Evolutionary conservation across 2,888 invertebrate genomes (phyloP).

Genomic region (Scaeva pyrastri): DNA sequence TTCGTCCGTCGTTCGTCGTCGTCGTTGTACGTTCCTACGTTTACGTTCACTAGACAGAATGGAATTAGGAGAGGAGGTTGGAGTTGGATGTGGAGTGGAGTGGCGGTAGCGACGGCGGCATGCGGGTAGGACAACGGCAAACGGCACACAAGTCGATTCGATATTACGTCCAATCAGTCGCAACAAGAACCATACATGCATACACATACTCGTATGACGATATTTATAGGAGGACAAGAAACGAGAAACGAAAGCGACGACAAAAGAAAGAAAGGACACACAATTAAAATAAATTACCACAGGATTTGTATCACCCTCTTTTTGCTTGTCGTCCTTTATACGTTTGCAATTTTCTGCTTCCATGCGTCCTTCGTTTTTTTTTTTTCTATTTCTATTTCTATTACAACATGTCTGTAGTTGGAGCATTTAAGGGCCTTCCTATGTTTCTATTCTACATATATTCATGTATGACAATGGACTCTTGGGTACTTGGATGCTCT

Average conservation of each 20-base stretch:
- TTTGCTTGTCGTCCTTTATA: slow-evolving; percentile 58
- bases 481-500: neutral
- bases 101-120: no score
- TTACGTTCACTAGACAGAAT: neutral
- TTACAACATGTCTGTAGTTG: slow-evolving; percentile 32
- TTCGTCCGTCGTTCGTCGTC: no score
- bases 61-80: neutral
- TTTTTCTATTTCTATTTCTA: no score
- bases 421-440: neutral
- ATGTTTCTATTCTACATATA: slow-evolving; percentile 12
- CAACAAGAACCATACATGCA: slow-evolving; percentile 55
- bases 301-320: slow-evolving; percentile 75
- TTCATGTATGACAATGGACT: slow-evolving; percentile 22
- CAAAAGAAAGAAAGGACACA: slow-evolving; percentile 73
- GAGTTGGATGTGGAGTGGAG: no score
- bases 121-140: slow-evolving; percentile 44
- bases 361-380: slow-evolving; percentile 60
- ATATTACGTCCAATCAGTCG: slow-evolving; percentile 75
- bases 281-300: slow-evolving; percentile 76
- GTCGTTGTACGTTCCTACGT: no score
- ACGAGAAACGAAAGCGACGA: slow-evolving; percentile 28
- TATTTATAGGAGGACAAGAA: neutral
- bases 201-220: slow-evolving; percentile 1
- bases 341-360: slow-evolving; percentile 75
- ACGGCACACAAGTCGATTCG: slow-evolving; percentile 61